Conservation (phyloP, 2,888 invertebrate species). For the Andrena flavipes region DNA sequence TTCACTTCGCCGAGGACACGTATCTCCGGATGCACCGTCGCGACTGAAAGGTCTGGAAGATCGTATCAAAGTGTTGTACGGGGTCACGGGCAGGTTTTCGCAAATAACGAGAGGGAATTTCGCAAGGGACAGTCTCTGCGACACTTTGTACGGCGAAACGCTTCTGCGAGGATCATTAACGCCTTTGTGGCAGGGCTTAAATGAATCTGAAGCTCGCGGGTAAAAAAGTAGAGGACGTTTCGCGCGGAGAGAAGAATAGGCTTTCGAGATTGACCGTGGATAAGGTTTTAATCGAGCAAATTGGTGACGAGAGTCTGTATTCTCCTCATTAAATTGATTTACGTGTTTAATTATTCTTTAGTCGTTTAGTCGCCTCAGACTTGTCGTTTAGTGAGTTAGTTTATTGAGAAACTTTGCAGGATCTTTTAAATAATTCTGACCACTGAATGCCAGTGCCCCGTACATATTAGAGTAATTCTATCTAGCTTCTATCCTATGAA, state of each 20-base stretch:
- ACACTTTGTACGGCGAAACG: slow-evolving; percentile 25
- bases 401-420: too few relatives aligned
- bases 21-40: slow-evolving; percentile 65
- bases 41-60: slow-evolving; percentile 63
- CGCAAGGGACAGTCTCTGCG: slow-evolving; percentile 16
- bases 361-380: neutral
- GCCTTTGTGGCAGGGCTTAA: slow-evolving; percentile 45
- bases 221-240: slow-evolving; percentile 31
- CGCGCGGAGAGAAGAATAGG: slow-evolving; percentile 44
- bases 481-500: neutral
- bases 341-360: neutral
- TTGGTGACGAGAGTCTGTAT: slow-evolving; percentile 34
- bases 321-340: slow-evolving; percentile 22
- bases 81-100: slow-evolving; percentile 55
- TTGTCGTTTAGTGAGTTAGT: too few relatives aligned
- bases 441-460: too few relatives aligned
- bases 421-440: too few relatives aligned
- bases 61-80: slow-evolving; percentile 58
- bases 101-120: slow-evolving; percentile 52
- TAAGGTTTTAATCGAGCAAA: slow-evolving; percentile 50
- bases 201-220: slow-evolving; percentile 47
- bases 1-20: slow-evolving; percentile 30
- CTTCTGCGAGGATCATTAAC: slow-evolving; percentile 49
- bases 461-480: neutral
- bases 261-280: slow-evolving; percentile 42